Conservation (phyloP, 1,140 invertebrate genomes). For the Nylanderia fulva region DNA sequence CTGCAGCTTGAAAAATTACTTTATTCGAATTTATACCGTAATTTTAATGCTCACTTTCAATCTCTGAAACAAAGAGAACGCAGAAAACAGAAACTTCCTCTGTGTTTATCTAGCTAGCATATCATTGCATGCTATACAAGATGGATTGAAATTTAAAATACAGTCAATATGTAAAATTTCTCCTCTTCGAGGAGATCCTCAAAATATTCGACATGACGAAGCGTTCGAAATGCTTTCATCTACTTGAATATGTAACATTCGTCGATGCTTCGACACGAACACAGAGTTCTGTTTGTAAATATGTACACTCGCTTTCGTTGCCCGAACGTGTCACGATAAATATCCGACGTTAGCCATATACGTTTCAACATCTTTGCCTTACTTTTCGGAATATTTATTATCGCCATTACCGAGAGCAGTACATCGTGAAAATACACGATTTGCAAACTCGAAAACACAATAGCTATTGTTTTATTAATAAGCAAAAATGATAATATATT, state of each 20-base stretch:
- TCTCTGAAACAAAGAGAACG: neutral
- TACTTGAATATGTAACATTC: constrained; percentile 45
- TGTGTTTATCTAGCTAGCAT: neutral
- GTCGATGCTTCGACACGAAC: constrained; percentile 12
- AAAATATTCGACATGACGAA: constrained; percentile 35
- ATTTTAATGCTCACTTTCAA: no score
- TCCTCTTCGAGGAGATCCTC: neutral
- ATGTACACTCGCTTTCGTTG: constrained; percentile 32
- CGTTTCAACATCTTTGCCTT: neutral
- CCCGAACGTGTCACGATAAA: constrained; percentile 36
- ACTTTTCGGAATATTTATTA: neutral
- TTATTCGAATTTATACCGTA: no score
- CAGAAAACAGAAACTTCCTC: no score
- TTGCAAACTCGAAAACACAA: neutral
- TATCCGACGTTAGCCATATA: constrained; percentile 30
- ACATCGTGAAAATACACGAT: neutral
- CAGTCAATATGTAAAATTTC: constrained; percentile 36
- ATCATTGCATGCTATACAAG: neutral
- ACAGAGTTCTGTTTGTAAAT: constrained; percentile 47
- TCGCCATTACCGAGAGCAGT: neutral
- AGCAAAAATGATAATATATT: neutral
- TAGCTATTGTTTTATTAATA: neutral
- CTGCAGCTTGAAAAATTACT: no score
- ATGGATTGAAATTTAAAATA: constrained; percentile 15
- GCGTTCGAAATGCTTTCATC: neutral